These are phyloP conservation scores for Leptinotarsa defecta DNA, from an alignment of 1,140 invertebrate species.

Conservation along the genomic window DNA sequence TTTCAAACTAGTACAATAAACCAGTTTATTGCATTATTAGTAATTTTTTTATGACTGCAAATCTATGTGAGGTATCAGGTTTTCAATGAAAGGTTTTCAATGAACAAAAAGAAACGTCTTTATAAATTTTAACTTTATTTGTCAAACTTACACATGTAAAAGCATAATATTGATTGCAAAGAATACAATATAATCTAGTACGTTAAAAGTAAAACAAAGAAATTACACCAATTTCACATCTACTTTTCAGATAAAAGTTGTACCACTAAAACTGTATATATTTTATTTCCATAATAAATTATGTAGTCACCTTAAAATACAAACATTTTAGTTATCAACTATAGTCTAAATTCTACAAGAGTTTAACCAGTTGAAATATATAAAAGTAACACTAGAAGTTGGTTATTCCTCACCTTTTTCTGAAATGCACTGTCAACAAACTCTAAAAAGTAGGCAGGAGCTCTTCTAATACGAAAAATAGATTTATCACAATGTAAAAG, in stretches of 20 bases:
- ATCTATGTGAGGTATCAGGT: too few relatives aligned
- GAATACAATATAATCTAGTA: background rate
- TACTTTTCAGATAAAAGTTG: conserved; percentile 9
- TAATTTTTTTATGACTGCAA: too few relatives aligned
- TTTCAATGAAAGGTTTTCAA: too few relatives aligned
- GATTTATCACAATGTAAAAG: background rate
- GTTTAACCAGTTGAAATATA: conserved; percentile 14
- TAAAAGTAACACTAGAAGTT: conserved; percentile 14
- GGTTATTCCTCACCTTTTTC: conserved; percentile 12
- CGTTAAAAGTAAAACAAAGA: conserved; percentile 12
- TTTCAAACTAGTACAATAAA: too few relatives aligned
- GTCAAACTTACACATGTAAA: background rate
- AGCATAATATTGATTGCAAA: conserved; percentile 2
- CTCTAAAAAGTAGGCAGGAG: conserved; percentile 1
- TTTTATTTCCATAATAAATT: conserved; percentile 24
- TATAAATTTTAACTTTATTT: background rate
- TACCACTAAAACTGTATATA: conserved; percentile 13
- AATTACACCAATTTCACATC: conserved; percentile 24
- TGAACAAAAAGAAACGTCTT: too few relatives aligned
- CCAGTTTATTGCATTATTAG: too few relatives aligned
- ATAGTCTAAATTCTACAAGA: conserved; percentile 2
- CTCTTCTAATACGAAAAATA: conserved; percentile 16
- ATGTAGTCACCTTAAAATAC: conserved; percentile 23
- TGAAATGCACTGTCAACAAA: conserved; percentile 23
- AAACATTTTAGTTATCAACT: conserved; percentile 15